Base-by-base conservation (phyloP, 2,797 vertebrate species). In the Austrolebias charrua region DNA sequence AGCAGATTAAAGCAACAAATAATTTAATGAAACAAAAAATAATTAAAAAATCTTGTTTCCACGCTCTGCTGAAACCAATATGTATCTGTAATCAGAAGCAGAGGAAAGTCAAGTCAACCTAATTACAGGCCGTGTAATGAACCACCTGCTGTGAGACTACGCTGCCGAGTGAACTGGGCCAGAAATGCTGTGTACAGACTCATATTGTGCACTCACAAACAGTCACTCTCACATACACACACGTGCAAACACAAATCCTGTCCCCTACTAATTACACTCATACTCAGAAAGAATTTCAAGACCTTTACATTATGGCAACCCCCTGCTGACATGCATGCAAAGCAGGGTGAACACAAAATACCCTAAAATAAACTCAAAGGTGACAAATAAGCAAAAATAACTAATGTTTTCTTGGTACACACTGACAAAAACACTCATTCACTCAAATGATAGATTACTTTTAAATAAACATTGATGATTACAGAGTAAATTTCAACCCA, bases 61-160 rank as follows among this genome's bases (percentile, higher is more conserved):
- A 79, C 63, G 79, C 81, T 78, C 55, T 61, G 71, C 69, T 82
- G 75, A 77, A 83, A 77, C 69, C 84, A 87, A 80, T 86, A 84
- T 86, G 88, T 79, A 82, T 86, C 68, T 85, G 78, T 86, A 88
- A 88, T 86, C 79, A 81, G 71, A 54, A 86, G 74, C 84, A 85
- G 79, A 76, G 73, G 79, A 86, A 81, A 87, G 84, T 87, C 76
- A 85, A 88, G 80, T 86, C 83, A 83, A 75, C 72, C 84, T 86
- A 86, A 90, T 89, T 88, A 89, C 78, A 78, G 70, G 69, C 78
- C 51, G 68, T 81, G 86, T 86, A 87, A 90, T 85, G 86, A 89
- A 81, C 80, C 84, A 84, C 87, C 85, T 88, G 86, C 86, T 86
- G 82, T 73, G 80, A 84, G 76, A 74, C 64, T 67, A 66, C 80